These are phyloP conservation scores for Blera fallax DNA, from an alignment of 2,888 invertebrate genomes.

Conservation along the genomic window DNA sequence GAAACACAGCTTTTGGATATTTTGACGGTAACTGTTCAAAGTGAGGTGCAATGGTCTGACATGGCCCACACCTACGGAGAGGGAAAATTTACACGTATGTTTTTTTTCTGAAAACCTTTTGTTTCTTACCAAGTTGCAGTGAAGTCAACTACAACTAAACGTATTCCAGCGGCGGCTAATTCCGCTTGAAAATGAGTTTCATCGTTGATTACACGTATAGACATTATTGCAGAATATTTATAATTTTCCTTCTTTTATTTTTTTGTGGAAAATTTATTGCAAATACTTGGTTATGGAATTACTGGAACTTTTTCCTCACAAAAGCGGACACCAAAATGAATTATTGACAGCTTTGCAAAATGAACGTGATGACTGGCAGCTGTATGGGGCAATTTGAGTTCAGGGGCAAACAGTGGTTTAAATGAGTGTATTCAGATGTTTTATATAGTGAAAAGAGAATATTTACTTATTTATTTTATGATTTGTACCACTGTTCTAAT, in stretches of 20 bases:
- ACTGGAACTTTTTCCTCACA: neutral
- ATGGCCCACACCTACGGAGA: slow-evolving; percentile 95
- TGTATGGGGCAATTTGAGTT: slow-evolving; percentile 1
- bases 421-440: slow-evolving; percentile 3
- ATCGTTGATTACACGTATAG: slow-evolving; percentile 80
- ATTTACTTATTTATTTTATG: too few relatives aligned
- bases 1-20: slow-evolving; percentile 93
- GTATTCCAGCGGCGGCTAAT: slow-evolving; percentile 91
- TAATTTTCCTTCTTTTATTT: neutral
- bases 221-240: slow-evolving; percentile 75
- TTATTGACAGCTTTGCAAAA: slow-evolving; percentile 48
- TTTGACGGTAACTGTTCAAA: slow-evolving; percentile 94
- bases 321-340: slow-evolving; percentile 40
- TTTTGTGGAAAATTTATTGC: neutral
- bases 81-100: neutral
- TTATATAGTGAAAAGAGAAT: too few relatives aligned
- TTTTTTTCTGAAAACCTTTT: neutral
- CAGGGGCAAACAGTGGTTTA: slow-evolving; percentile 38
- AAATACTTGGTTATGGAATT: slow-evolving; percentile 51
- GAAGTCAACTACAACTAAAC: slow-evolving; percentile 96
- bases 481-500: too few relatives aligned
- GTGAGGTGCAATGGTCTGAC: slow-evolving; percentile 95
- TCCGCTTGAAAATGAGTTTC: slow-evolving; percentile 91
- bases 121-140: slow-evolving; percentile 92
- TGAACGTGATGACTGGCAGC: slow-evolving; percentile 69